These are phyloP conservation scores for Montipora efflorescens DNA, from an alignment of 64 coral and sea anemone species.

Conservation along the genomic window DNA sequence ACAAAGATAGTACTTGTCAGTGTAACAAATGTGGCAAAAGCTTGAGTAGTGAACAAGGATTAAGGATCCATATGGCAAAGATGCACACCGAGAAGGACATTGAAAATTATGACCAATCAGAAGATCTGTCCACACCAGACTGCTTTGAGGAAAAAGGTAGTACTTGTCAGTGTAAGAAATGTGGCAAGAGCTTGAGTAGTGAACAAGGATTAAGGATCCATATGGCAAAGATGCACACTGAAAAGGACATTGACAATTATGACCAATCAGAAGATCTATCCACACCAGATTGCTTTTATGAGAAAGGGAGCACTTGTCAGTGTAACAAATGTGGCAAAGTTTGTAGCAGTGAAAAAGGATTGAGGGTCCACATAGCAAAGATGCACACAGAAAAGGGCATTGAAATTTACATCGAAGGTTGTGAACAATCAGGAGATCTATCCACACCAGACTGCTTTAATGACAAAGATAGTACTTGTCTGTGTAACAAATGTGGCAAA, in stretches of 20 bases:
- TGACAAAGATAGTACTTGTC: too few species aligned
- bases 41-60: background rate
- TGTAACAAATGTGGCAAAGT: background rate
- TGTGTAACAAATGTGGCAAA: background rate
- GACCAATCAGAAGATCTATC: background rate
- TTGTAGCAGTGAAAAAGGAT: background rate
- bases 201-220: background rate
- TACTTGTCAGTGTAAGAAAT: background rate
- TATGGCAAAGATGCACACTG: background rate
- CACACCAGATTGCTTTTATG: background rate
- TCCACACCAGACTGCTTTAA: background rate
- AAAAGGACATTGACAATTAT: background rate
- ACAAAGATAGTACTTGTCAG: background rate
- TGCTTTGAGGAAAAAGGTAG: background rate
- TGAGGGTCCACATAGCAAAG: background rate
- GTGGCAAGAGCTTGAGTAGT: background rate
- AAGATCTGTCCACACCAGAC: background rate
- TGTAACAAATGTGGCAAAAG: background rate
- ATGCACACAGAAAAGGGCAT: background rate
- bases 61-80: background rate
- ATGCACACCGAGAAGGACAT: background rate
- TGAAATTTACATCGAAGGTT: too few species aligned
- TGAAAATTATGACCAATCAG: background rate
- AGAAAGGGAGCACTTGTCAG: background rate
- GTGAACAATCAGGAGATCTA: background rate